Evolutionary conservation across 2,113 vertebrate species (phyloP).

Genomic region (Synodontis membranacea): DNA sequence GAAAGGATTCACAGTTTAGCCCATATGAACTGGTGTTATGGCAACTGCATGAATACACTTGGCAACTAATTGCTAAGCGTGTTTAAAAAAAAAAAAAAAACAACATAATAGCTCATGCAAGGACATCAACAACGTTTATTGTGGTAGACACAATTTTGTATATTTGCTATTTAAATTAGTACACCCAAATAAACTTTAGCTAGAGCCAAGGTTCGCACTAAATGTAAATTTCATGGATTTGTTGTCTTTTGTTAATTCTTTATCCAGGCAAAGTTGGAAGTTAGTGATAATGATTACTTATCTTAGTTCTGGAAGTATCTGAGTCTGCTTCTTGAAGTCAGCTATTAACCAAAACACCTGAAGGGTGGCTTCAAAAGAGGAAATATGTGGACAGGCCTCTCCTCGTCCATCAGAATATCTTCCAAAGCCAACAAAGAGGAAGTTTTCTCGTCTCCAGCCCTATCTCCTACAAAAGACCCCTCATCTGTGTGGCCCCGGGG

Average conservation of each 20-base stretch:
- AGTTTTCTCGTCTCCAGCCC: constrained; percentile 38
- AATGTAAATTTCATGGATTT: not conserved
- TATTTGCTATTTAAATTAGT: not conserved
- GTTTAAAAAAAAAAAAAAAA: too few species aligned
- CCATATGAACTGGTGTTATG: too few species aligned
- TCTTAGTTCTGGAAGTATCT: not conserved
- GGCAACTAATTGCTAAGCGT: too few species aligned
- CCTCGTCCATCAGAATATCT: constrained; percentile 4
- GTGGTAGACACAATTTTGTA: not conserved
- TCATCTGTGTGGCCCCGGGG: constrained; percentile 33
- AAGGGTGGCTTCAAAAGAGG: constrained; percentile 14
- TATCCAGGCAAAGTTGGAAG: not conserved
- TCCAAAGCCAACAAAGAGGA: constrained; percentile 31
- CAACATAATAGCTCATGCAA: too few species aligned
- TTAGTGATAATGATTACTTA: not conserved
- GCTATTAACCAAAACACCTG: constrained; percentile 22
- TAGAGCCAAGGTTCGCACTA: not conserved
- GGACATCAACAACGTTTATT: not conserved
- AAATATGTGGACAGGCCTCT: constrained; percentile 19
- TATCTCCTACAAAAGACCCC: constrained; percentile 18
- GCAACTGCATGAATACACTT: too few species aligned
- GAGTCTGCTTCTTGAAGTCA: not conserved
- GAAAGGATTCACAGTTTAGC: too few species aligned
- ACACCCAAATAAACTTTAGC: not conserved
- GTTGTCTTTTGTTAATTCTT: not conserved